Evolutionary conservation across 2,888 invertebrate genomes (phyloP).

Genomic region (Ormyrus pomaceus): DNA sequence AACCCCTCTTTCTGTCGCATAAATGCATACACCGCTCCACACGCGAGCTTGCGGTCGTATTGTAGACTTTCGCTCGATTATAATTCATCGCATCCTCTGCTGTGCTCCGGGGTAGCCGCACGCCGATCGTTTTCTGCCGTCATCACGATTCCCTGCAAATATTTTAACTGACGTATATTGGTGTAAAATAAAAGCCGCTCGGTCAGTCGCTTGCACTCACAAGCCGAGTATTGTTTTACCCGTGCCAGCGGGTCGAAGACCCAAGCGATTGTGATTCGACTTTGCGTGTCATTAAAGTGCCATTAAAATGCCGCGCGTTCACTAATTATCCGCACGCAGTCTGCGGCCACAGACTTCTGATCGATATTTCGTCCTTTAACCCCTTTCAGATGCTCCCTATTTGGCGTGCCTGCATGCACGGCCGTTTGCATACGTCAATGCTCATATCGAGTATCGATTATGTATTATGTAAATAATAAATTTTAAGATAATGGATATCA

Average conservation of each 20-base stretch:
- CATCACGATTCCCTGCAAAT: conserved; percentile 18
- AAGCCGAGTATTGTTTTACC: not conserved
- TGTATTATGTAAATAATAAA: no score
- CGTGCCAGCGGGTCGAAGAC: conserved; percentile 61
- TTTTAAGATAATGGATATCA: no score
- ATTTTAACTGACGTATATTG: conserved; percentile 3
- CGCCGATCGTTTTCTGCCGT: conserved; percentile 12
- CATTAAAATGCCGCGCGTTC: conserved; percentile 72
- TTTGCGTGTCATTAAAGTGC: conserved; percentile 72
- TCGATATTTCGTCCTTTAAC: conserved; percentile 61
- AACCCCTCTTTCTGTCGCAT: not conserved
- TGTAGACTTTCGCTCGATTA: conserved; percentile 8
- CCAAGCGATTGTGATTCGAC: conserved; percentile 67
- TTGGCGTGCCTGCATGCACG: not conserved
- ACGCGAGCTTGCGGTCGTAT: conserved; percentile 18
- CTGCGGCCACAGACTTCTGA: conserved; percentile 60
- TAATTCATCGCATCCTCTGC: conserved; percentile 19
- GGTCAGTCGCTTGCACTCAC: not conserved
- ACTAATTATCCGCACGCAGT: conserved; percentile 71
- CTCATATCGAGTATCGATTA: conserved; percentile 1
- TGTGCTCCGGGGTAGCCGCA: not conserved
- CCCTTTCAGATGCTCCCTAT: conserved; percentile 12
- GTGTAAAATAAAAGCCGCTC: no score
- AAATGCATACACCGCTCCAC: not conserved
- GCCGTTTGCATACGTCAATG: not conserved